Base-by-base conservation (phyloP, 2,888 invertebrate species). In the Lochmaea crataegi region DNA sequence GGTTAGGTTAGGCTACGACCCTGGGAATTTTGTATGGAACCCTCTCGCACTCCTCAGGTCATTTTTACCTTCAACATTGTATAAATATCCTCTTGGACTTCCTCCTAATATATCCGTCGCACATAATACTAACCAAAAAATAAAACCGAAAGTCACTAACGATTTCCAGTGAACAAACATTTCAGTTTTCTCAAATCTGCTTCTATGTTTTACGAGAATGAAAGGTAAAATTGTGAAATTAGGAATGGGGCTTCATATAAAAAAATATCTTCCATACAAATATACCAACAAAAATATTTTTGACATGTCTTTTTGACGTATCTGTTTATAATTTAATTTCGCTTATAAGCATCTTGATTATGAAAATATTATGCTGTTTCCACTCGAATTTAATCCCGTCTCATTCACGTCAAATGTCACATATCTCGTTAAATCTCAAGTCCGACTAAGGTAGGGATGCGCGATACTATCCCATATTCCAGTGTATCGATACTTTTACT, bases 161-260 rank as follows among this genome's bases (percentile, higher is more conserved):
- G 81, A 78, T 75, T 80, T 84, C 84, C 84, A 84, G 64, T 80
- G 79, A 12, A 85, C 74, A 57, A 81, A 80, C 81, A 81, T 83
- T 73, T 76, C 9, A 53, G 6, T 81, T 38, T 32, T 26, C n/a
- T 16, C 41, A 7, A 63, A 18, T 41, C 16, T 42, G 22, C 64
- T 11, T 18, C 22, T 41, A 7, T 67, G 57, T 67, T 67, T 57
- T 58, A 42, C 5, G 22, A 42, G 45, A 64, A 69, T 69, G 22
- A 22, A 58, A 61, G 58, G n/a, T 9, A n/a, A 48, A 41, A 42
- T 14, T 22, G 38, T 38, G 16, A 53, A 16, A 9, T 18, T 16
- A 63, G 18, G 2, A 12, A n/a, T 63, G 41, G 18, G 42, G 16
- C 6, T 63, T 63, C 42, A 41, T 42, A 5, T 63, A 42, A 63